These are phyloP conservation scores for Vipera latastei DNA, from an alignment of 2,797 vertebrate species.

Conservation along the genomic window DNA sequence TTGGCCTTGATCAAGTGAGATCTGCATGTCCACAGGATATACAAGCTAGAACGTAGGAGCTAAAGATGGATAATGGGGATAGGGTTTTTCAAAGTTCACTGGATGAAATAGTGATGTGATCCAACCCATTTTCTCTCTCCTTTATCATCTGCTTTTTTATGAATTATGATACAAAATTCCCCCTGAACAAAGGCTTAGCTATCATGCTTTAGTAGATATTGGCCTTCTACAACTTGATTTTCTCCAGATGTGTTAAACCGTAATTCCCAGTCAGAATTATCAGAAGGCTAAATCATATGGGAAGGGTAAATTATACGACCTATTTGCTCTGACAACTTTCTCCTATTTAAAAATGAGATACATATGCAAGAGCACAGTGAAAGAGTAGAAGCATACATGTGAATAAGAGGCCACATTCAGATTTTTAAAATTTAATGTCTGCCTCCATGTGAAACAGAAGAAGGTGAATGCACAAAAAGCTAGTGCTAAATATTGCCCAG, in stretches of 20 bases:
- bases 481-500: constrained; percentile 62
- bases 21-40: not conserved
- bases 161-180: not conserved
- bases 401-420: constrained; percentile 23
- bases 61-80: not conserved
- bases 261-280: not conserved
- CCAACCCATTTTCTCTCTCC: not conserved
- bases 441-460: constrained; percentile 61
- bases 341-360: not conserved
- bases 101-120: not conserved
- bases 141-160: not conserved
- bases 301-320: not conserved
- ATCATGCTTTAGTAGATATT: not conserved
- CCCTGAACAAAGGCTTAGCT: not conserved
- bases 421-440: constrained; percentile 63
- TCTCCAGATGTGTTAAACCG: not conserved
- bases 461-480: constrained; percentile 56
- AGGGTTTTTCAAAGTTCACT: not conserved
- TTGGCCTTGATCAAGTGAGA: not conserved
- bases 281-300: not conserved
- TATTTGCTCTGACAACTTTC: not conserved
- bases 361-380: not conserved
- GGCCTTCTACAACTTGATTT: not conserved
- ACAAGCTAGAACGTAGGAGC: not conserved
- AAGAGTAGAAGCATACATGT: constrained; percentile 18